Evolutionary conservation across 2,797 vertebrate genomes (phyloP), one percentile per base, ranked within the genome.

Genomic region (Arrhamphus sclerolepis): DNA sequence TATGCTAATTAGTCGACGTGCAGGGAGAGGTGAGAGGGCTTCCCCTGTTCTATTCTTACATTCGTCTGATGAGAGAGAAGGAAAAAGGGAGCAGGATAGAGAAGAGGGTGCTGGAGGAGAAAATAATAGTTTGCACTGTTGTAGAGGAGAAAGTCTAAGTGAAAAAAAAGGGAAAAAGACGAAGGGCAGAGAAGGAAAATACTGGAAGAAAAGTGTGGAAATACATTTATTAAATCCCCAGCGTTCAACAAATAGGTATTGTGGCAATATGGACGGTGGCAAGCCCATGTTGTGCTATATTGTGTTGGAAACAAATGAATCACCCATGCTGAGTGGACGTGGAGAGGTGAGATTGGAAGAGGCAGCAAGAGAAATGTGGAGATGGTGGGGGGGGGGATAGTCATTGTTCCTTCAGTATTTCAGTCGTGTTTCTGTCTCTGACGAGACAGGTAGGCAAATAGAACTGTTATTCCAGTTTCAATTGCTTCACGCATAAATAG

Each of bases 21-120:
- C 91, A 91, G 89, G 80, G 89, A 90, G 89, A 93, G 92, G 92
- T 93, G 92, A 93, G 91, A 93, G 92, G 92, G 91, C 91, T 93
- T 93, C 89, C 92, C 92, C 90, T 91, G 86, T 92, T 92, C 91
- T 92, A 91, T 93, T 92, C 91, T 92, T 89, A 90, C 90, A 82
- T 89, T 86, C 75, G 74, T 85, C 88, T 91, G 90, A 92, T 90
- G 89, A 85, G 89, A 85, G 89, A 76, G 71, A 68, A 78, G 44
- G 70, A 69, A 29, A 52, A 59, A 77, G 66, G 76, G 70, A 72
- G 54, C 34, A 13, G 41, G 71, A 76, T 72, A 57, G 70, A 76
- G 48, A 56, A 59, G 42, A 46, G 56, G 49, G 51, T 72, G 41
- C 59, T 49, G 60, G 42, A 57, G 70, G 41, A 52, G 68, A 52